phyloP scores from a whole-genome alignment of 2,888 invertebrate genomes.

The Diplolepis rosae region DNA sequence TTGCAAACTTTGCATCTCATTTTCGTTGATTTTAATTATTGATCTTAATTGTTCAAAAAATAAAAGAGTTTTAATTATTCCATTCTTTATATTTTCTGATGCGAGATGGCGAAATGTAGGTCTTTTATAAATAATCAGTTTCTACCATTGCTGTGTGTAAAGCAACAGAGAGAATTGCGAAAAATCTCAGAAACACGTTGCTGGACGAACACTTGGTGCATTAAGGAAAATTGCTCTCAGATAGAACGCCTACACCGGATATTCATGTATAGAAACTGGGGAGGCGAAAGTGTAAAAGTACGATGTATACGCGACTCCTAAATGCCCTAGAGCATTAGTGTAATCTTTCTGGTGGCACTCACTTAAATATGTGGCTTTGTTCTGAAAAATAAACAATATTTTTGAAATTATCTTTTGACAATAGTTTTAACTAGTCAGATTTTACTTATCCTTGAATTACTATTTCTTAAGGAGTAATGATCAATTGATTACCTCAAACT shows the following conservation, averaged over 20 bases:
- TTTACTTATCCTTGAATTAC: too few species aligned
- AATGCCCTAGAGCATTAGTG: slow-evolving; percentile 60
- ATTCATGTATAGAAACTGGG: slow-evolving; percentile 35
- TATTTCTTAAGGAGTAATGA: too few species aligned
- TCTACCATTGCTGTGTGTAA: background rate
- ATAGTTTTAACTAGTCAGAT: too few species aligned
- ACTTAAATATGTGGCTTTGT: background rate
- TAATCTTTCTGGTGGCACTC: slow-evolving; percentile 45
- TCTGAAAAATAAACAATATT: background rate
- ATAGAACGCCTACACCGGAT: slow-evolving; percentile 37
- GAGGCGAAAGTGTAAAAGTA: slow-evolving; percentile 42
- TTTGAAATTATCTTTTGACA: background rate
- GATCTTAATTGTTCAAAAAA: too few species aligned
- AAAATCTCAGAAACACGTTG: background rate
- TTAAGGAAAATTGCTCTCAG: slow-evolving; percentile 25
- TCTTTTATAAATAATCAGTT: background rate
- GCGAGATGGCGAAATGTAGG: too few species aligned
- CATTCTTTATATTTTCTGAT: too few species aligned
- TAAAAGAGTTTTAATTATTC: too few species aligned
- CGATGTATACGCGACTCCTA: slow-evolving; percentile 52
- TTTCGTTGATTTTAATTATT: too few species aligned
- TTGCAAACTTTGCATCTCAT: too few species aligned
- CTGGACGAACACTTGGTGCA: slow-evolving; percentile 1
- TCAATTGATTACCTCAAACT: too few species aligned
- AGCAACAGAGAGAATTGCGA: background rate